These are phyloP conservation scores for Atta texana DNA, from an alignment of 1,140 invertebrate species.

Conservation along the genomic window DNA sequence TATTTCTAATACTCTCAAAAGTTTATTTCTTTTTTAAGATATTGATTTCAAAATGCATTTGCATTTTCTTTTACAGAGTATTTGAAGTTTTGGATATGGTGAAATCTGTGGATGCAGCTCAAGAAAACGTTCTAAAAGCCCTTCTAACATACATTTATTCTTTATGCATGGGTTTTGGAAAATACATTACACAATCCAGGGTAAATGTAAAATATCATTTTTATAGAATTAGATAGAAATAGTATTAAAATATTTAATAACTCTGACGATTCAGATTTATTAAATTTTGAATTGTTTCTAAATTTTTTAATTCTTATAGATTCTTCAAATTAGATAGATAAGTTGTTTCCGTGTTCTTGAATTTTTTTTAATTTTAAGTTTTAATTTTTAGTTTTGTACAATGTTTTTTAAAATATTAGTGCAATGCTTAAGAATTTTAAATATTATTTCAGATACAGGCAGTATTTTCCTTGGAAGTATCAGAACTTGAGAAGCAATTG, in stretches of 20 bases:
- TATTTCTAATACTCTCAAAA: background rate
- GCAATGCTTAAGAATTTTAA: conserved; percentile 8
- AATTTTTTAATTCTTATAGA: background rate
- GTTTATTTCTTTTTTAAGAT: conserved; percentile 1
- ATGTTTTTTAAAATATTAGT: background rate
- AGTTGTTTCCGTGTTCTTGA: background rate
- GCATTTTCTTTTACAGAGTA: conserved; percentile 73
- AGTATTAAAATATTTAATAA: conserved; percentile 5
- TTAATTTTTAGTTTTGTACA: background rate
- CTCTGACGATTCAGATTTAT: background rate
- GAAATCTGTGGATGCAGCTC: conserved; percentile 76
- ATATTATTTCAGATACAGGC: conserved; percentile 77
- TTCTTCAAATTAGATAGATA: background rate
- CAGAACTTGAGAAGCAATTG: conserved; percentile 78
- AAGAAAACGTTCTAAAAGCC: conserved; percentile 80
- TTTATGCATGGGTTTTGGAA: conserved; percentile 81
- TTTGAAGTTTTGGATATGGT: conserved; percentile 82
- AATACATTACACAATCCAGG: conserved; percentile 77
- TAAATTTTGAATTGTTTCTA: background rate
- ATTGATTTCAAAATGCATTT: background rate
- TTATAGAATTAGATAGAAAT: background rate
- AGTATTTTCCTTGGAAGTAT: conserved; percentile 77
- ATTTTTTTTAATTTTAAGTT: background rate
- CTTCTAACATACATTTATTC: conserved; percentile 81
- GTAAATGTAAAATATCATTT: conserved; percentile 66